Base-by-base conservation (phyloP, 2,888 invertebrate species). In the Drosophila neotestacea region DNA sequence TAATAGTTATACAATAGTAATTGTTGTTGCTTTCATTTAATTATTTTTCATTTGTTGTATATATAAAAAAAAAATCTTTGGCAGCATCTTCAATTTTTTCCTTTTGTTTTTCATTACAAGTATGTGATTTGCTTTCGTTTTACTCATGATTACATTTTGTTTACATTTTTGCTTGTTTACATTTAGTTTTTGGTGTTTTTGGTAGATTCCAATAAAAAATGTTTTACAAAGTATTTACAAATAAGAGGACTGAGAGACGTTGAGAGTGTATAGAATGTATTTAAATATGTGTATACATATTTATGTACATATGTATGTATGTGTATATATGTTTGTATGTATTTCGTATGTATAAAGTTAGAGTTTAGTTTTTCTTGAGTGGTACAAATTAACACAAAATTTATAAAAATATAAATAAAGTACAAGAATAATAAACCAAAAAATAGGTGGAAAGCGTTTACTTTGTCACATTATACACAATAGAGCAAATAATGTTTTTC, bases 381-480 rank as follows among this genome's bases (percentile, higher is more conserved):
- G 38, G 46, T 61, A 27, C 47, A 22, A 39, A 46, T 52, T 36
- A 77, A 73, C 61, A 54, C 41, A 77, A 77, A 66, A 66, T 64
- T 13, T 55, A 55, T 50, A 66, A 59, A 16, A 54, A 42, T 63
- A 66, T 74, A 65, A 74, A 81, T 81, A 82, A 76, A 77, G 50
- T 61, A 72, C 59, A 79, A 46, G 46, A 56, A 65, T 77, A 62
- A 79, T 61, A 65, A 80, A 60, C 61, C 54, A 65, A 60, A 65
- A 60, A 69, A 73, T 75, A 82, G 90, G 82, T 81, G 73, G 79
- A 81, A 79, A 87, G 81, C 78, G 70, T 87, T 82, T 55, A 73
- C 52, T 77, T 63, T 73, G 73, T 86, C 81, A 81, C 87, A 80
- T 59, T 82, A 52, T 79, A 61, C 60, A 70, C 48, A 60, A 56